Conservation (phyloP, 2,797 vertebrate species). For the Anas bernieri region DNA sequence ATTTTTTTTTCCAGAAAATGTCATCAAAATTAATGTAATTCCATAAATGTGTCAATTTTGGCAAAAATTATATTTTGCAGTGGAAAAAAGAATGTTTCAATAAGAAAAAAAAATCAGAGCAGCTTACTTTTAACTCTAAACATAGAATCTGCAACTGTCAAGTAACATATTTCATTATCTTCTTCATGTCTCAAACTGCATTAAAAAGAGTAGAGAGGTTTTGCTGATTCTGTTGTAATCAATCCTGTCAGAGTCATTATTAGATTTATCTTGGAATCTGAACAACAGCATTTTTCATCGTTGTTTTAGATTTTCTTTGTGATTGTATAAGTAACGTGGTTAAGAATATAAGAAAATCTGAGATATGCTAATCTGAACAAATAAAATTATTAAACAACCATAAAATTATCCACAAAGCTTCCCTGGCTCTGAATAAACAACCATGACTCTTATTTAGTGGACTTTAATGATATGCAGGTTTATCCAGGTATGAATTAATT, state of each 20-base stretch:
- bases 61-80: not conserved
- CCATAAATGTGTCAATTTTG: conserved; percentile 12
- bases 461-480: conserved; percentile 9
- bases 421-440: not conserved
- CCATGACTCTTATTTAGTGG: not conserved
- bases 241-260: conserved; percentile 78
- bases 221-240: conserved; percentile 74
- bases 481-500: conserved; percentile 1
- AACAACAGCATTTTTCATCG: conserved; percentile 73
- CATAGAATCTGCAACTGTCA: conserved; percentile 74
- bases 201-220: conserved; percentile 74
- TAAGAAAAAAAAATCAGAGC: not conserved
- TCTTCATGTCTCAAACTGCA: conserved; percentile 72
- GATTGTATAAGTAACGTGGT: conserved; percentile 27
- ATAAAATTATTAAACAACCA: not conserved
- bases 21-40: conserved; percentile 30
- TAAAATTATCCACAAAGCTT: conserved; percentile 14
- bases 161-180: conserved; percentile 77
- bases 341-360: not conserved
- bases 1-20: not conserved
- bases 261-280: conserved; percentile 74
- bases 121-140: conserved; percentile 45
- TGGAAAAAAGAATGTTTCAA: conserved; percentile 53
- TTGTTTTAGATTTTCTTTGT: conserved; percentile 68
- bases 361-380: conserved; percentile 1